These are phyloP conservation scores for Acanthis flammea DNA, from an alignment of 2,797 vertebrate genomes.

Conservation along the genomic window DNA sequence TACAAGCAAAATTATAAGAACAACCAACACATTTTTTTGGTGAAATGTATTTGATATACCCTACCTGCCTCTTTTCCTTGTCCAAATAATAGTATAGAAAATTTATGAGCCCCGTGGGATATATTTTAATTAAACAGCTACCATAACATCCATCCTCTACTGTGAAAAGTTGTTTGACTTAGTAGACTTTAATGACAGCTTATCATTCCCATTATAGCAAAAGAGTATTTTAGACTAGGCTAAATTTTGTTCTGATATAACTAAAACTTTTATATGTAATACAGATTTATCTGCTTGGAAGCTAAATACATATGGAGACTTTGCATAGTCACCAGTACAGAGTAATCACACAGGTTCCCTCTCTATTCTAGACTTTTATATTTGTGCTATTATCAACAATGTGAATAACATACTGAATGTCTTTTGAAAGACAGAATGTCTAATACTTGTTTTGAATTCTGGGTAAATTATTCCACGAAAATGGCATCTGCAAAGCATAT, in stretches of 20 bases:
- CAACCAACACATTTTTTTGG: accelerated
- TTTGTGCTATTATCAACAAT: neutral
- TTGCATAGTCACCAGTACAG: neutral
- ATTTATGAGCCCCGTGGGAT: neutral
- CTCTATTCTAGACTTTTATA: neutral
- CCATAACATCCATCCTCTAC: neutral
- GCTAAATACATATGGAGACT: neutral
- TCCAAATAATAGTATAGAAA: neutral
- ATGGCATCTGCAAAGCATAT: conserved; percentile 40
- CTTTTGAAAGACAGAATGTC: neutral
- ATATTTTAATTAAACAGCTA: neutral
- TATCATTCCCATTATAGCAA: neutral
- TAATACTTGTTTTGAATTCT: conserved; percentile 14
- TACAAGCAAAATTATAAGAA: neutral
- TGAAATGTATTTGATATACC: neutral
- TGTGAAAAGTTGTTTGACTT: neutral
- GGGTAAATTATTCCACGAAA: conserved; percentile 44
- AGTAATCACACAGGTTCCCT: neutral
- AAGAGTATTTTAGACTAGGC: neutral
- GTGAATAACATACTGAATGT: neutral
- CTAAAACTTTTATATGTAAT: neutral
- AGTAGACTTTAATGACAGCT: neutral
- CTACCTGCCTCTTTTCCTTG: neutral
- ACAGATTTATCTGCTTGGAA: neutral
- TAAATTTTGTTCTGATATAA: neutral